Base-by-base conservation (phyloP, 2,888 invertebrate genomes). In the Plusia festucae region DNA sequence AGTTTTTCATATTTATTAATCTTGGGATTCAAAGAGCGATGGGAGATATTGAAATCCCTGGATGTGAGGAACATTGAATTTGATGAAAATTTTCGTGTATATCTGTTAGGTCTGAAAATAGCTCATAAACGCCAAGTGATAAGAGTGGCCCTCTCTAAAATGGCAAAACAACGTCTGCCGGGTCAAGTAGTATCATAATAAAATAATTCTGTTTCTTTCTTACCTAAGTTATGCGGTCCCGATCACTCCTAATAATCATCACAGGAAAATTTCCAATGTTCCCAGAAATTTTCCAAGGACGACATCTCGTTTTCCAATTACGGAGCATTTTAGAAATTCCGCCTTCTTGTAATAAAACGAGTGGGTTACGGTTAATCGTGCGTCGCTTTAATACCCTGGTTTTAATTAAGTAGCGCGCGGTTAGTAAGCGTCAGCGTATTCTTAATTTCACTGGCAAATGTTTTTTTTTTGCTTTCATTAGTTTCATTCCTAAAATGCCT, bases 341-440 rank as follows among this genome's bases (percentile, higher is more conserved):
- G 61, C 13, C 9, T 53, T 40, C 40, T 44, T 44, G 51, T 60
- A 60, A 59, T 69, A 63, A 66, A 79, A 67, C 74, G 67, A 53
- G 53, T 46, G 52, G 59, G 63, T 62, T 56, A 65, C 51, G 18
- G 53, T 71, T 76, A 59, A 61, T 51, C 40, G 60, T 49, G 34
- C 11, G 51, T 72, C 32, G 15, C n/a, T 76, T 65, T 68, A 77
- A 72, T 60, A 66, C 61, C 55, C 30, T 16, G 22, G 60, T 67
- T 77, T 65, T 77, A 73, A 79, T 79, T 73, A 77, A 73, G 56
- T 51, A 65, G 15, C 59, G 15, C 16, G 58, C 27, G 57, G 69
- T 62, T 65, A 40, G 57, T 15, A 46, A 32, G 44, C 40, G 65
- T 60, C 54, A 46, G 44, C 46, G 34, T 7, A 13, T 18, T 40